Conservation (phyloP, 2,888 invertebrate species). For the Apamea monoglypha region DNA sequence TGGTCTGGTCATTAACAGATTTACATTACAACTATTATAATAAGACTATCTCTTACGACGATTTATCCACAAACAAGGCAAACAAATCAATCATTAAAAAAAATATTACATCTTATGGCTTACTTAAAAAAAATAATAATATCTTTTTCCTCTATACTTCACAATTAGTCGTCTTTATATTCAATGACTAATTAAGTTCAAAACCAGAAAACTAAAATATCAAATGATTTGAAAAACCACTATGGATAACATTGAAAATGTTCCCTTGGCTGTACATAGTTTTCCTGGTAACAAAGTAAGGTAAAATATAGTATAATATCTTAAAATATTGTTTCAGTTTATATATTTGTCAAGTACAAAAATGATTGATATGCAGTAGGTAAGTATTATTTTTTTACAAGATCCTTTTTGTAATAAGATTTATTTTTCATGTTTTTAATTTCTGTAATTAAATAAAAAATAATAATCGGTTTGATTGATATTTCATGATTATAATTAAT, state of each 20-base stretch:
- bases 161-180: not conserved
- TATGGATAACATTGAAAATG: not conserved
- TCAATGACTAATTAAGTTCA: not conserved
- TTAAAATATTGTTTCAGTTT: not conserved
- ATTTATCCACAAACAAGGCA: not conserved
- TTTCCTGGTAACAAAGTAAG: constrained; percentile 13
- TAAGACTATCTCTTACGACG: not conserved
- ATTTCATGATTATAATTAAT: too few relatives aligned
- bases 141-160: too few relatives aligned
- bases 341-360: not conserved
- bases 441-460: too few relatives aligned
- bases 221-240: not conserved
- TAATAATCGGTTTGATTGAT: too few relatives aligned
- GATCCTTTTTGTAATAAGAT: too few relatives aligned
- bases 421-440: too few relatives aligned
- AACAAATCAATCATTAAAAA: not conserved
- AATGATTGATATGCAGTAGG: not conserved
- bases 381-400: not conserved
- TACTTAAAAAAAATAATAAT: too few relatives aligned
- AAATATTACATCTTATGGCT: too few relatives aligned
- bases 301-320: not conserved
- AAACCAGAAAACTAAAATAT: not conserved
- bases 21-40: not conserved
- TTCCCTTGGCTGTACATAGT: not conserved
- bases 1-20: not conserved